Percentiles rank a stretch among this genome's conserved stretches.
These are phyloP conservation scores for Amiota communis DNA, from an alignment of 2,888 invertebrate genomes.

Conservation along the genomic window DNA sequence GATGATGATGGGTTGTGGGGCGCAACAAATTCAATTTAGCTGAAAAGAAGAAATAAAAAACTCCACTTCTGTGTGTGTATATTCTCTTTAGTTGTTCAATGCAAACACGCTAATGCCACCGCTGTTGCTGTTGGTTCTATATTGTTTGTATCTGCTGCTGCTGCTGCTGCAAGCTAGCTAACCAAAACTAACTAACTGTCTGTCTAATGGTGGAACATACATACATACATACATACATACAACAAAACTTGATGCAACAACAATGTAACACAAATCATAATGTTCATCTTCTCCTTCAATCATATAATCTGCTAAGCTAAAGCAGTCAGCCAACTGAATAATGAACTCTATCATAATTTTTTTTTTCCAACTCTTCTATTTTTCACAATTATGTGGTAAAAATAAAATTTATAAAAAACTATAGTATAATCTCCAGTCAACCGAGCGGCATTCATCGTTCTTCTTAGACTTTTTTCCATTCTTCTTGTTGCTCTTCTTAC, in stretches of 20 bases:
- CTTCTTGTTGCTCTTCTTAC: too few relatives aligned
- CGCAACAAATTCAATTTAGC: constrained; percentile 28
- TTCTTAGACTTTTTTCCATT: constrained; percentile 25
- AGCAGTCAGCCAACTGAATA: constrained; percentile 30
- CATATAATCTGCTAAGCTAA: constrained; percentile 4
- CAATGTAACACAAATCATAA: constrained; percentile 24
- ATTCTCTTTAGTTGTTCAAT: not conserved
- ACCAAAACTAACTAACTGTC: constrained; percentile 37
- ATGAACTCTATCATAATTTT: constrained; percentile 43
- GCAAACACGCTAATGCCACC: not conserved
- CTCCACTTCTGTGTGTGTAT: not conserved
- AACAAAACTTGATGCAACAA: constrained; percentile 27
- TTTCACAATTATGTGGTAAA: constrained; percentile 48
- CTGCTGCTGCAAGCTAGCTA: not conserved
- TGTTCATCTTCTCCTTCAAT: constrained; percentile 25
- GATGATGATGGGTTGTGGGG: constrained; percentile 14
- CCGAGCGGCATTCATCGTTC: constrained; percentile 3
- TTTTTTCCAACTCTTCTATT: constrained; percentile 37
- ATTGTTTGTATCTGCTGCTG: not conserved
- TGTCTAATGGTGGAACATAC: constrained; percentile 20
- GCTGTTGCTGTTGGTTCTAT: not conserved
- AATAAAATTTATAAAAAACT: constrained; percentile 17
- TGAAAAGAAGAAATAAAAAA: not conserved
- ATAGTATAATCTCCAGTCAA: constrained; percentile 1
- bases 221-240: too few relatives aligned